Evolutionary conservation across 1,140 invertebrate genomes (phyloP), one percentile per base, ranked within the genome.

Genomic region (Drosophila eugracilis): DNA sequence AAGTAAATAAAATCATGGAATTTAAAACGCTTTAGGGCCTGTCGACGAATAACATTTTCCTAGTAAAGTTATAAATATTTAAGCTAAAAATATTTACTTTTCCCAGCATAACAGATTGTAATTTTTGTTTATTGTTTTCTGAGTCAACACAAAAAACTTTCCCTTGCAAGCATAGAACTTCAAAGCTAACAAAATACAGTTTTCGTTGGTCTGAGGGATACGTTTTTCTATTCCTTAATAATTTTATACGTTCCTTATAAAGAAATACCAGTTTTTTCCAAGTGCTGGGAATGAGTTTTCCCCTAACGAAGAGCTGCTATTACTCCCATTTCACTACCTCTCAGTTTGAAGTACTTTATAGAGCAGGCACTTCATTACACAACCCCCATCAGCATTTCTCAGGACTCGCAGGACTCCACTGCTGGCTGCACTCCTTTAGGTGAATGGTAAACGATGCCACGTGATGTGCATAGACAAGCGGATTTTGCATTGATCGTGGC

Each of bases 391-490:
- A 14, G 24, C 37, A 69, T 67, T 81, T 34, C 36, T 37, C 41
- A 26, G 39, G 21, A n/a, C 26, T 30, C n/a, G 28, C 6, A 21
- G 15, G 24, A n/a, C 24, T 54, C 5, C n/a, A 5, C 12, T n/a
- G n/a, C n/a, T n/a, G n/a, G n/a, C n/a, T n/a, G n/a, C n/a, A n/a
- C n/a, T 14, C 24, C 30, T 39, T 52, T 32, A 17, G 34, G 39
- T 52, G 60, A 80, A 60, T 80, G 77, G 67, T 75, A 77, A 86
- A 77, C 65, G 81, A 37, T 81, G 81, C 81, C 67, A 81, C 80
- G 81, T 85, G 81, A 80, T 42, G 45, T 36, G 77, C 73, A 86
- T 73, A 74, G 81, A 86, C 69, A 77, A 77, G 55, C 77, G 66
- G 83, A 72, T 83, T 83, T 83, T 75, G 71, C 79, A 67, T 78